Conservation (phyloP, 2,888 invertebrate genomes). For the Hemaris fuciformis region DNA sequence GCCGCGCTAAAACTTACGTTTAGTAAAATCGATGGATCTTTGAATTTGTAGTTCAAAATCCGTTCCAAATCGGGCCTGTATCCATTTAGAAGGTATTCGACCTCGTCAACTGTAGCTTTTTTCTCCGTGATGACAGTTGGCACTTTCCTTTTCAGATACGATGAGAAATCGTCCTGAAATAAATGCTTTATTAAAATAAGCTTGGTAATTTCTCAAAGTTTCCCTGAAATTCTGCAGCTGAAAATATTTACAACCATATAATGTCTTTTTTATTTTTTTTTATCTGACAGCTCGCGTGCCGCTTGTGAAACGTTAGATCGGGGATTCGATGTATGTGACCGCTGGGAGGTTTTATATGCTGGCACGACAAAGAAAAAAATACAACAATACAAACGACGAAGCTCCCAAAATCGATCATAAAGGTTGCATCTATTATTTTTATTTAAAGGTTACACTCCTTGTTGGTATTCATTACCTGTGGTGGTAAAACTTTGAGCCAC, state of each 20-base stretch:
- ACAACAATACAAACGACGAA: too few relatives aligned
- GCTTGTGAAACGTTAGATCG: too few relatives aligned
- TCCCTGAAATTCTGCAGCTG: too few relatives aligned
- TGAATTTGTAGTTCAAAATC: constrained; percentile 88
- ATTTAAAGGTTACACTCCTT: neutral
- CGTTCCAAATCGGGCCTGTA: constrained; percentile 80
- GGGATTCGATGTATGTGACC: too few relatives aligned
- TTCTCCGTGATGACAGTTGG: constrained; percentile 59
- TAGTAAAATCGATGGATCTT: constrained; percentile 89
- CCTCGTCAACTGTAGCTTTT: constrained; percentile 54
- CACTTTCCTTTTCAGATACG: constrained; percentile 45
- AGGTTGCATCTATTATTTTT: neutral
- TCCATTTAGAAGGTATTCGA: constrained; percentile 71
- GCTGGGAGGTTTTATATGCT: too few relatives aligned
- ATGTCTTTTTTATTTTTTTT: too few relatives aligned
- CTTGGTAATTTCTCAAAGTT: too few relatives aligned
- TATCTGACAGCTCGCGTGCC: too few relatives aligned
- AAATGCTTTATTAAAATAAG: neutral
- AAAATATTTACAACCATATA: too few relatives aligned
- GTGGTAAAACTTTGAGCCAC: constrained; percentile 84
- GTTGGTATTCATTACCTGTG: constrained; percentile 38
- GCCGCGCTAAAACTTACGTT: constrained; percentile 73
- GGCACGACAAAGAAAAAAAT: too few relatives aligned
- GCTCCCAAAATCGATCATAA: neutral
- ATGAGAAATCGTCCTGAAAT: constrained; percentile 55